Evolutionary conservation across 2,113 vertebrate species (phyloP).

Genomic region (Dryoscopus gambensis): DNA sequence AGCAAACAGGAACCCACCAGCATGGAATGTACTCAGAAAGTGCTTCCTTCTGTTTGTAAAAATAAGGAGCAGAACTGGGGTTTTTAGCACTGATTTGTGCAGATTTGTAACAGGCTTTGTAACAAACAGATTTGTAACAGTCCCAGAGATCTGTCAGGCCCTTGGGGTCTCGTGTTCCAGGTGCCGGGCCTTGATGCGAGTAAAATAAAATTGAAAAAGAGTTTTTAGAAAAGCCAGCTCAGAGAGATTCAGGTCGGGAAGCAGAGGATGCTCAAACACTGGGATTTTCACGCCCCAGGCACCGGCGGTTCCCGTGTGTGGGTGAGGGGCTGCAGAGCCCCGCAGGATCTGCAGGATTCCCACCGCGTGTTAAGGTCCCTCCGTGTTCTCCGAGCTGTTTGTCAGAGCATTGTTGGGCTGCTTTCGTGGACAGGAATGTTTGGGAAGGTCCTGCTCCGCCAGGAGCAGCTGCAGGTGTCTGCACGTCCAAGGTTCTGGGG

Average conservation of each 20-base stretch:
- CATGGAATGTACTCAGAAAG: rapidly evolving
- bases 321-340: not conserved
- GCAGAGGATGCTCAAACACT: not conserved
- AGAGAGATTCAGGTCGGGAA: not conserved
- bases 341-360: not conserved
- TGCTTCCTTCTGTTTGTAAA: too few relatives aligned
- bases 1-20: not conserved
- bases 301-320: rapidly evolving
- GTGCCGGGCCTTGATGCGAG: not conserved
- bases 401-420: not conserved
- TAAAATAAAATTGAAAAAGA: not conserved
- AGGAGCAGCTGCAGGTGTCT: not conserved
- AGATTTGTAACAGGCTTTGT: rapidly evolving
- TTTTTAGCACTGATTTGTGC: not conserved
- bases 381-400: not conserved
- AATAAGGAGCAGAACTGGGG: not conserved
- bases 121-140: not conserved
- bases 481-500: not conserved
- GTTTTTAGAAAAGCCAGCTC: not conserved
- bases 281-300: not conserved
- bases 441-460: not conserved
- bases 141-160: not conserved
- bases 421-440: not conserved
- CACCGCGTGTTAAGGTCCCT: rapidly evolving
- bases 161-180: not conserved